Evolutionary conservation across 2,113 vertebrate genomes (phyloP), one percentile per base, ranked within the genome.

Genomic region (Egretta garzetta): DNA sequence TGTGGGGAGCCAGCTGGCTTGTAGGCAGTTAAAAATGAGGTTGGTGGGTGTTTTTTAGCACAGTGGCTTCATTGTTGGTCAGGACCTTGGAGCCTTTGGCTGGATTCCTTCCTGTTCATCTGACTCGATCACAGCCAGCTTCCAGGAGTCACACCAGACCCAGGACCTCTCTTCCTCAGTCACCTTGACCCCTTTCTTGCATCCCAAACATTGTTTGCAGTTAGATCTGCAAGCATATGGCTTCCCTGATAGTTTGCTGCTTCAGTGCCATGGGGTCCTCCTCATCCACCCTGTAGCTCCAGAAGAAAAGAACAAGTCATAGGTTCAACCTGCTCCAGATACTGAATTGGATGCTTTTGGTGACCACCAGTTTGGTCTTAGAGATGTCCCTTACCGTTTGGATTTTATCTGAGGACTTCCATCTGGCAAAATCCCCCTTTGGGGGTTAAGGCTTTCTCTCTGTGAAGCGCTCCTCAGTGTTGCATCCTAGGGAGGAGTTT

Each of bases 1-100:
- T 95, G 68, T 82, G 80, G 83, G 72, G 73, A 94, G 76, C 62
- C 89, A 93, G 64, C 64, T 93, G 80, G 37, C 86, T 79, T 63
- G 18, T 11, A 77, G 83, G 91, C 80, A 81, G 73, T 87, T 79
- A 53, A 52, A 93, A 87, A 81, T 56, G 6, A 94, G 35, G 7
- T 64, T 85, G 64, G 26, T 19, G n/a, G 13, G 37, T 90, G 28
- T 22, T 85, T 86, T 77, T 87, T 82, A 96, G 77, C 77, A 94
- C 77, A 85, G 66, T 60, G 80, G 52, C 60, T 73, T 81, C 55
- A 63, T 67, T 91, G 66, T 87, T 75, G 62, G 58, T 89, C 47
- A 75, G 83, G 24, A 75, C 56, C 58, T 19, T 37, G 62, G 43
- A 85, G 50, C 37, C 13, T 75, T 85, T 88, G 88, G 37, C 68